Evolutionary conservation across 1,140 invertebrate genomes (phyloP).

Genomic region (Luehdorfia chinensis): DNA sequence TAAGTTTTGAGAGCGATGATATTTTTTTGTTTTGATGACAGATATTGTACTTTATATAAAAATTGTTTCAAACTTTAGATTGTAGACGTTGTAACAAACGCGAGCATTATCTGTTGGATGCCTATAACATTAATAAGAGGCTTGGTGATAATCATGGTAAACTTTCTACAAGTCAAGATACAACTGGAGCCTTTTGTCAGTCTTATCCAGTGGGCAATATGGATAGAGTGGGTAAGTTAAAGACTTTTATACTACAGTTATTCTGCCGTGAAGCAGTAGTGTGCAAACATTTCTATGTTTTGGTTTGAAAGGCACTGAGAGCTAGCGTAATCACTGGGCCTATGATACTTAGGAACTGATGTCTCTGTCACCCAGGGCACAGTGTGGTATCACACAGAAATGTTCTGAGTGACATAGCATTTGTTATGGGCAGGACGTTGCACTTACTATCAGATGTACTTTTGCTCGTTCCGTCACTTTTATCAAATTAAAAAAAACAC

Average conservation of each 20-base stretch:
- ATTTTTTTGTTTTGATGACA: neutral
- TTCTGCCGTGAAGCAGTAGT: no score
- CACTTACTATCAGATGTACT: no score
- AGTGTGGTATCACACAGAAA: no score
- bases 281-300: no score
- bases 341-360: neutral
- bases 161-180: neutral
- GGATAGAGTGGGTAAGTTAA: constrained; percentile 13
- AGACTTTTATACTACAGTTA: neutral
- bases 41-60: neutral
- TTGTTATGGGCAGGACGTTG: no score
- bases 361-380: neutral
- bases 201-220: constrained; percentile 5
- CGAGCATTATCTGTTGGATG: constrained; percentile 3
- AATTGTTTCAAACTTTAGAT: constrained; percentile 2
- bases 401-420: no score
- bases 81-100: constrained; percentile 5
- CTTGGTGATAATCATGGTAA: neutral
- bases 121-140: constrained; percentile 2
- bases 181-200: constrained; percentile 1
- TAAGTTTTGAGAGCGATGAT: no score
- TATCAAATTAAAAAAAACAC: no score
- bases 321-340: no score
- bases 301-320: no score
- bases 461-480: no score